Percentiles rank a stretch among this genome's conserved stretches.
Conservation (phyloP, 2,797 vertebrate species). For the Gallirallus australis region DNA sequence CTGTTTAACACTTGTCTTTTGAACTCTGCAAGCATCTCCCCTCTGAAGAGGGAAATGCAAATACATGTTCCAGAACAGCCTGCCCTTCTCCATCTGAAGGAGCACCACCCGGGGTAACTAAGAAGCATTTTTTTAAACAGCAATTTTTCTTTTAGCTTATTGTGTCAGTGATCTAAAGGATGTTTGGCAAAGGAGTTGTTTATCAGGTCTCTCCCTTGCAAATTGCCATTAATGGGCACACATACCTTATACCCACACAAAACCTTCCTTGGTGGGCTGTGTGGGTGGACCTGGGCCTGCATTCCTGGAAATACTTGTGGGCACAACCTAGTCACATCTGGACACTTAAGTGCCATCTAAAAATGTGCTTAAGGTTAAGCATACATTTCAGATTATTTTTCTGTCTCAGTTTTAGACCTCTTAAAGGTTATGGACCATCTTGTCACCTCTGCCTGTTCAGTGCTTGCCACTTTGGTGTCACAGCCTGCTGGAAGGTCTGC, state of each 20-base stretch:
- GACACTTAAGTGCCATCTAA: background rate
- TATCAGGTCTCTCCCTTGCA: background rate
- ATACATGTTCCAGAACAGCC: background rate
- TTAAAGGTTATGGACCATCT: background rate
- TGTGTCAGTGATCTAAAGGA: background rate
- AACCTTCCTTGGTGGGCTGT: conserved; percentile 1
- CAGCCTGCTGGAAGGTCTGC: background rate
- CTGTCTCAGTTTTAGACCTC: background rate
- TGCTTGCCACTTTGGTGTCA: background rate
- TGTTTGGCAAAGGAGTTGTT: background rate
- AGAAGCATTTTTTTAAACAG: background rate
- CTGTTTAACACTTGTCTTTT: background rate
- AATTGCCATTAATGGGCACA: conserved; percentile 11
- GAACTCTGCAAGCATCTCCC: background rate
- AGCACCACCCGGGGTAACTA: background rate
- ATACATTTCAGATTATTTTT: background rate
- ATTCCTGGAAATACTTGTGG: conserved; percentile 14
- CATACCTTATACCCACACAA: conserved; percentile 6
- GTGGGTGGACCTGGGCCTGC: background rate
- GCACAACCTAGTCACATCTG: background rate
- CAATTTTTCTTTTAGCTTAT: background rate
- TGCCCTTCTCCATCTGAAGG: background rate
- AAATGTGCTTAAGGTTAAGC: background rate
- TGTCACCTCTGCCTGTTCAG: background rate
- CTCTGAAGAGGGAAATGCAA: background rate